These are phyloP conservation scores for Nomada flava DNA, from an alignment of 2,888 invertebrate genomes.

Conservation along the genomic window DNA sequence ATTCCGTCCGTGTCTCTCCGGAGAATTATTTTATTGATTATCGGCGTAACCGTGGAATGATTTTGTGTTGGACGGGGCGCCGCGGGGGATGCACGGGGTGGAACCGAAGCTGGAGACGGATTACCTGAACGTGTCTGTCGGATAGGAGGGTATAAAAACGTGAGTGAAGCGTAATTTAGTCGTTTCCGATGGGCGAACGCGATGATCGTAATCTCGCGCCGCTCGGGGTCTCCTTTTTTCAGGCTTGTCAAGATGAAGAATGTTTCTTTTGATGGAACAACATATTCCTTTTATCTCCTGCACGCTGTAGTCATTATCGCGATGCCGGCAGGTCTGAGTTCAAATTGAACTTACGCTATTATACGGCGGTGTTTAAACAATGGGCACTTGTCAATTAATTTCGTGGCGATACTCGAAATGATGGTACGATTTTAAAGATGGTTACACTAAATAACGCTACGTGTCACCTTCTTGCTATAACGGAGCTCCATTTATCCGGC, in stretches of 20 bases:
- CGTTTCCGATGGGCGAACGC: neutral
- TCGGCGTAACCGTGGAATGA: neutral
- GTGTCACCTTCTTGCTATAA: no score
- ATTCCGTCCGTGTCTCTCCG: neutral
- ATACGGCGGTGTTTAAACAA: no score
- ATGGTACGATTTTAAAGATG: no score
- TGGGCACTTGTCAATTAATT: no score
- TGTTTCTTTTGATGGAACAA: slow-evolving; percentile 1
- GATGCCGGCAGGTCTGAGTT: neutral
- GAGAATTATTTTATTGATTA: slow-evolving; percentile 7
- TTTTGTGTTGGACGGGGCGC: neutral
- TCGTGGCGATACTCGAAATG: no score
- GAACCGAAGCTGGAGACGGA: neutral
- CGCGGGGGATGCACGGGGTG: no score
- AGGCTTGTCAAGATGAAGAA: slow-evolving; percentile 20
- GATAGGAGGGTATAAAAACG: neutral
- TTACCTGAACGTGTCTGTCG: neutral
- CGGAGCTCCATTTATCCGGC: no score
- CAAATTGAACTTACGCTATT: neutral
- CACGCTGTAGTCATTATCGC: no score
- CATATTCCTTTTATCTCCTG: neutral
- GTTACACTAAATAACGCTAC: no score
- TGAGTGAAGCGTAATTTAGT: slow-evolving; percentile 8
- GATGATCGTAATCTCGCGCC: slow-evolving; percentile 18
- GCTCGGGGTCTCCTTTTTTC: neutral